Evolutionary conservation across 2,113 vertebrate genomes (phyloP).

Genomic region (Oreochromis aureus): DNA sequence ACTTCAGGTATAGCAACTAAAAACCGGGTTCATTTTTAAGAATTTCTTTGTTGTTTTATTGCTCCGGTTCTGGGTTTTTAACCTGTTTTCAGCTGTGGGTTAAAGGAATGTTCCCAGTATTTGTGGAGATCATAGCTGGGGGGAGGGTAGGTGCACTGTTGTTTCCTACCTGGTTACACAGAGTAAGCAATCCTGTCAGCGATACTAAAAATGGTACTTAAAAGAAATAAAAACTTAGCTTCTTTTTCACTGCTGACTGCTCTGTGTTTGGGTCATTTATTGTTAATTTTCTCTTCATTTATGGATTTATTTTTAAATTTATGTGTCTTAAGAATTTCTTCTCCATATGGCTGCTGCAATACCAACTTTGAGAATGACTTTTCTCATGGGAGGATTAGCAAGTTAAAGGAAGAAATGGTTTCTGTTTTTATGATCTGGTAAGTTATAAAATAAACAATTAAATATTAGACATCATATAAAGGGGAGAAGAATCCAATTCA

Average conservation of each 20-base stretch:
- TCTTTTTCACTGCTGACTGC: conserved; percentile 35
- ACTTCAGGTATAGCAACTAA: conserved; percentile 6
- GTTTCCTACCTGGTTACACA: neutral
- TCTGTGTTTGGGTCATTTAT: neutral
- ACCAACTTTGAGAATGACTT: neutral
- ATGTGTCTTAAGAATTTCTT: neutral
- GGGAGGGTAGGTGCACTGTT: neutral
- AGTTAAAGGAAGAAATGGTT: neutral
- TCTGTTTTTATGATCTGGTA: neutral
- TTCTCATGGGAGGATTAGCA: neutral
- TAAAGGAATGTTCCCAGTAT: conserved; percentile 4
- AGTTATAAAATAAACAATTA: neutral
- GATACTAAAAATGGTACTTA: conserved; percentile 37
- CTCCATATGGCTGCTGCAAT: neutral
- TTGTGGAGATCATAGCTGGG: neutral
- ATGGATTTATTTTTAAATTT: neutral
- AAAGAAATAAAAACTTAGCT: conserved; percentile 45
- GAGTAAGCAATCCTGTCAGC: neutral
- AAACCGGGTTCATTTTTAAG: neutral
- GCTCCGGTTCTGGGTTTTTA: neutral
- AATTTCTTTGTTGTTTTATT: neutral
- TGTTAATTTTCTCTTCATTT: neutral
- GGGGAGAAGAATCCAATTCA: neutral
- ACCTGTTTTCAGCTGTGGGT: neutral
- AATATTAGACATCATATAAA: neutral